Percentiles rank a stretch among this genome's conserved stretches.
Conservation (phyloP, 1,140 invertebrate genomes). For the Apis laboriosa region DNA sequence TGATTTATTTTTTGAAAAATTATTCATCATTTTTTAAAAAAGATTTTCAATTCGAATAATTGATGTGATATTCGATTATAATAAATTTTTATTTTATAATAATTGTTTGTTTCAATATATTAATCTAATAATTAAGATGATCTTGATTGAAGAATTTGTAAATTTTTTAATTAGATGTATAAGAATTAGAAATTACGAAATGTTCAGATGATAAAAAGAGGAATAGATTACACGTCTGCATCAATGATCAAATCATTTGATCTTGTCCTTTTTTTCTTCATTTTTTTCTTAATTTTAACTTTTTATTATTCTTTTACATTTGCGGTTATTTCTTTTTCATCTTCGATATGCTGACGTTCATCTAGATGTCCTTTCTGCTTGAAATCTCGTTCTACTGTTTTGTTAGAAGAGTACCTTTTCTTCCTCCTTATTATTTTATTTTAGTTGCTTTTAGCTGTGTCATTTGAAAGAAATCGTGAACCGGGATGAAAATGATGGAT, state of each 20-base stretch:
- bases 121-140: not conserved
- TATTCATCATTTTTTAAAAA: no score
- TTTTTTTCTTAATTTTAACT: conserved; percentile 35
- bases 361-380: conserved; percentile 29
- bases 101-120: not conserved
- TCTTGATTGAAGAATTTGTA: not conserved
- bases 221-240: no score
- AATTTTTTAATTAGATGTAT: not conserved
- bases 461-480: conserved; percentile 9
- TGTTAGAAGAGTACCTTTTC: not conserved
- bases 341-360: conserved; percentile 32
- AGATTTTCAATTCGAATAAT: no score
- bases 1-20: no score
- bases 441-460: not conserved
- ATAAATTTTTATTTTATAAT: not conserved
- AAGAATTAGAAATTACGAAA: not conserved
- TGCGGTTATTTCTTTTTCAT: conserved; percentile 41
- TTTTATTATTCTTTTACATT: conserved; percentile 50
- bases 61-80: no score
- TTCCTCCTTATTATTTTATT: not conserved
- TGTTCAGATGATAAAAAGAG: not conserved
- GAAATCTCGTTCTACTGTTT: conserved; percentile 49
- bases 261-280: conserved; percentile 34
- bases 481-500: conserved; percentile 9
- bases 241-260: conserved; percentile 8